These are phyloP conservation scores for Ochlodes sylvanus DNA, from an alignment of 2,888 invertebrate species.

Conservation along the genomic window DNA sequence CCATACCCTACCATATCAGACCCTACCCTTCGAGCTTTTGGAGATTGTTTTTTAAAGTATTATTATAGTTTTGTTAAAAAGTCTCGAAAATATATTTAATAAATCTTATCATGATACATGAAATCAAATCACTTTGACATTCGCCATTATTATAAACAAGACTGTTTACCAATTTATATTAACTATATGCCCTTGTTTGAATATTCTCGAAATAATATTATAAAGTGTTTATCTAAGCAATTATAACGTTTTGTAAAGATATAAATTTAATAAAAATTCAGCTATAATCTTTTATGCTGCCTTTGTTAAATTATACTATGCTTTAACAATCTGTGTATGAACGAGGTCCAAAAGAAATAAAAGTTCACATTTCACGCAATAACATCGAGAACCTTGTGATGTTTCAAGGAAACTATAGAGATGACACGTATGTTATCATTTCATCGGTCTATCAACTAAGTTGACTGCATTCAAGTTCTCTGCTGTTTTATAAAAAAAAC, in stretches of 20 bases:
- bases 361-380: neutral
- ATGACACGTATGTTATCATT: neutral
- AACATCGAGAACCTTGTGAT: neutral
- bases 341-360: slow-evolving; percentile 38
- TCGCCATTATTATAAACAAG: neutral
- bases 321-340: neutral
- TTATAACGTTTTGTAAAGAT: neutral
- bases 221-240: neutral
- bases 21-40: no score
- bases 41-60: no score
- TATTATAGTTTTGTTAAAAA: no score
- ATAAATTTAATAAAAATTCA: neutral
- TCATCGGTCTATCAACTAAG: neutral
- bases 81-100: no score
- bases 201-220: neutral
- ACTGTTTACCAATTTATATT: neutral
- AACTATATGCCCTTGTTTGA: neutral
- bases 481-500: neutral
- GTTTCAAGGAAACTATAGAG: neutral
- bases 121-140: no score
- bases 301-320: neutral
- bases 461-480: neutral
- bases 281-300: neutral
- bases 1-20: no score
- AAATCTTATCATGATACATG: no score